Percentiles rank a stretch among this genome's conserved stretches.
phyloP scores from a whole-genome alignment of 2,113 vertebrate genomes.

The Burhinus bistriatus region DNA sequence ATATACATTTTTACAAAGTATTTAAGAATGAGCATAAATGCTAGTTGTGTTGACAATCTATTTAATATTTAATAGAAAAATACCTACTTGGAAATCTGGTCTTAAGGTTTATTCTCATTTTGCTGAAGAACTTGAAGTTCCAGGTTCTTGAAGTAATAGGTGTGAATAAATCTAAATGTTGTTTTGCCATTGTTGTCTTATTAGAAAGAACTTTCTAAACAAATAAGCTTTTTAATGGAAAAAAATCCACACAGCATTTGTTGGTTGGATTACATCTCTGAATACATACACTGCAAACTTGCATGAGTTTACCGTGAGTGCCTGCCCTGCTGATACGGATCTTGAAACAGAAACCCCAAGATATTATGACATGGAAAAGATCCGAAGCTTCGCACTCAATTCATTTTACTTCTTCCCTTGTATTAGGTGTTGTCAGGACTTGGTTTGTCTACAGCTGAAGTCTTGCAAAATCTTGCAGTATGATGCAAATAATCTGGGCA shows the following conservation, averaged over 20 bases:
- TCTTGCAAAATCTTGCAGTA: constrained; percentile 18
- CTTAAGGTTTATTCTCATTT: constrained; percentile 47
- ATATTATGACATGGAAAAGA: not conserved
- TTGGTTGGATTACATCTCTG: constrained; percentile 43
- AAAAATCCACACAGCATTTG: constrained; percentile 36
- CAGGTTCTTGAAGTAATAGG: constrained; percentile 49
- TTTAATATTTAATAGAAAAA: constrained; percentile 79
- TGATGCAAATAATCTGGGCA: constrained; percentile 29
- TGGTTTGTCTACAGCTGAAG: constrained; percentile 9
- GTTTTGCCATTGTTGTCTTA: constrained; percentile 48
- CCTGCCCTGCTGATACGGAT: constrained; percentile 63
- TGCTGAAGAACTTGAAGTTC: constrained; percentile 62
- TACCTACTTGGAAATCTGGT: constrained; percentile 49
- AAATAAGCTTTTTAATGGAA: constrained; percentile 66
- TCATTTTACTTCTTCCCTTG: constrained; percentile 5
- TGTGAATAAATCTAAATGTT: constrained; percentile 42
- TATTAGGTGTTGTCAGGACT: constrained; percentile 27
- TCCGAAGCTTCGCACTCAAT: constrained; percentile 44
- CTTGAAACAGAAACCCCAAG: constrained; percentile 32
- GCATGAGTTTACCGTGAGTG: constrained; percentile 63
- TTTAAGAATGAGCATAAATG: constrained; percentile 69
- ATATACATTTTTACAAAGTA: constrained; percentile 57
- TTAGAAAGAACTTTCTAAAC: constrained; percentile 55
- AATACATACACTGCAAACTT: constrained; percentile 58
- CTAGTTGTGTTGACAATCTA: constrained; percentile 70